These are phyloP conservation scores for Gymnorhina tibicen DNA, from an alignment of 2,113 vertebrate species.

Conservation along the genomic window DNA sequence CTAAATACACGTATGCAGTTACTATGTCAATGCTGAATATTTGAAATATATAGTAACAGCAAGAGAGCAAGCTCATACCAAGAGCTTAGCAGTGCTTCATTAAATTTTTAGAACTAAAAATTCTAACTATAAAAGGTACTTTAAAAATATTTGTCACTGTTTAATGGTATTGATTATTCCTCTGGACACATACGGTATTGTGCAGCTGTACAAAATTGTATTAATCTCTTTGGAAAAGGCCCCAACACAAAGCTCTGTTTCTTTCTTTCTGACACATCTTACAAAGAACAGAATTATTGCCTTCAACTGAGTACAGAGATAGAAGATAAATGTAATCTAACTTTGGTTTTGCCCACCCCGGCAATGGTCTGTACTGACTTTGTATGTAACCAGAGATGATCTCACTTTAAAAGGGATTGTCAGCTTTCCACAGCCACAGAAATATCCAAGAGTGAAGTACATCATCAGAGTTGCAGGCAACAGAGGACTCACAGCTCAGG, in stretches of 20 bases:
- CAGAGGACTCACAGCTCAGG: neutral
- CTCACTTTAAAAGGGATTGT: neutral
- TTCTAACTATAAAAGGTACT: neutral
- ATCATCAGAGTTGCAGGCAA: neutral
- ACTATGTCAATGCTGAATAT: neutral
- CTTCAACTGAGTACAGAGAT: neutral
- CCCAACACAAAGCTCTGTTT: neutral
- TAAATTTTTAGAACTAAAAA: neutral
- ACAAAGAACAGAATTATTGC: neutral
- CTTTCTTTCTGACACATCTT: neutral
- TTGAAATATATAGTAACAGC: neutral
- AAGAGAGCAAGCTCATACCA: neutral
- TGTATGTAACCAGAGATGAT: neutral
- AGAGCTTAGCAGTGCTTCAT: neutral
- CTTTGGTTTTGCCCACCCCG: neutral
- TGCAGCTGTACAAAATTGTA: neutral
- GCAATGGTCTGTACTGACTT: neutral
- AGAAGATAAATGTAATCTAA: neutral
- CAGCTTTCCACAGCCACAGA: neutral
- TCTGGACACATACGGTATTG: accelerated
- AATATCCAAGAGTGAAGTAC: neutral
- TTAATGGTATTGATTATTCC: neutral
- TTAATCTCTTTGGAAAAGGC: neutral
- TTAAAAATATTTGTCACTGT: neutral
- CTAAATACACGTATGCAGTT: neutral